Base-by-base conservation (phyloP, 2,113 vertebrate species). In the Lutjanus erythropterus region DNA sequence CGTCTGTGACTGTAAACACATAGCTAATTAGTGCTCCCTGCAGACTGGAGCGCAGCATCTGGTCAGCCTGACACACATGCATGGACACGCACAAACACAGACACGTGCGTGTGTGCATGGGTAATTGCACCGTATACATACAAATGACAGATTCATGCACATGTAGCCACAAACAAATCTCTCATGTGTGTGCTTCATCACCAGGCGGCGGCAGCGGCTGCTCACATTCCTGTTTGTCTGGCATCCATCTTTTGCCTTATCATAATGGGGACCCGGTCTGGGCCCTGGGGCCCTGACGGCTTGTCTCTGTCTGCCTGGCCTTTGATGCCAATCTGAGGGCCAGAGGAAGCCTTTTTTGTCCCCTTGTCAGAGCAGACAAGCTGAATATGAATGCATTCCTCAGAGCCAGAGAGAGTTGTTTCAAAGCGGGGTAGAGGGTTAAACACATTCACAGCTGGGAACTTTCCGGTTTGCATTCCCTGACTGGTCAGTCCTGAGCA, bases 21-120 rank as follows among this genome's bases (percentile, higher is more conserved):
- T 84, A n/a, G 89, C 84, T 91, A 88, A 85, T 91, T 88, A 87
- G 73, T 9, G 73, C 84, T 89, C 89, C 92, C 91, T 82, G 78
- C 84, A 89, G 89, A 89, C 91, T 47, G 53, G 25, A 71, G 75
- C 16, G 1, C 59, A 29, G 89, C 91, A 85, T 90, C 90, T 91
- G 91, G 83, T 90, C 89, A 88, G 90, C 47, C 42, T 18, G 46
- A 78, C 78, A 12, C 59, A 56, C 55, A 41, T 49, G n/a, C 58
- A 31, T 31, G 60, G 27, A 12, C 77, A 56, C 16, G 29, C 75
- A 52, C 61, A 29, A 9, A 37, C 35, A 66, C 16, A 67, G n/a
- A 50, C 33, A 25, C 29, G 46, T 56, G 31, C 33, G 37, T 39
- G 67, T 37, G 37, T 50, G 42, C 67, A 61, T 46, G 50, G 6